phyloP scores from a whole-genome alignment of 2,113 vertebrate species.

The Eolophus roseicapilla region DNA sequence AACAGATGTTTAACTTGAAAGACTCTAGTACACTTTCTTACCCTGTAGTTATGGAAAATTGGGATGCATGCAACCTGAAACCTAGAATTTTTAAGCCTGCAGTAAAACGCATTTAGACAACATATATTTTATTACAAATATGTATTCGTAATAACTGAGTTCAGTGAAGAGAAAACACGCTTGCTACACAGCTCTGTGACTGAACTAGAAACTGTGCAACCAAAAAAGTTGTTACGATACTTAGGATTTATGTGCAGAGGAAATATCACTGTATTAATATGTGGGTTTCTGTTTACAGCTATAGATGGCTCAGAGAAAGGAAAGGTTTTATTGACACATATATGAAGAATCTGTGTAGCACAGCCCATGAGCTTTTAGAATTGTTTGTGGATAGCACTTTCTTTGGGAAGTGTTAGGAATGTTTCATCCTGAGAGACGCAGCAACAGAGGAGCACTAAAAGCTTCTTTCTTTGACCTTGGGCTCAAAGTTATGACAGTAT shows the following conservation, averaged over 20 bases:
- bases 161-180: not conserved
- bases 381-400: not conserved
- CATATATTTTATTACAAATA: not conserved
- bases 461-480: not conserved
- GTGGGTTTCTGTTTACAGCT: not conserved
- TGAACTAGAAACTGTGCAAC: not conserved
- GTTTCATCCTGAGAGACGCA: not conserved
- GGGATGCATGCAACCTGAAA: not conserved
- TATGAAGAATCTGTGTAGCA: not conserved
- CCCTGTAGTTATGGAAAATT: not conserved
- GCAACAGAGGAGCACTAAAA: not conserved
- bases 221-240: not conserved
- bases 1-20: conserved; percentile 58
- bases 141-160: not conserved
- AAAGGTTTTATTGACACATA: not conserved
- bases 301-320: not conserved
- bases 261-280: not conserved
- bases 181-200: not conserved
- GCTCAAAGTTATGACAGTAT: not conserved
- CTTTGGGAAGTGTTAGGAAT: not conserved
- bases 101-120: not conserved
- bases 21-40: not conserved
- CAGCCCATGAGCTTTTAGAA: not conserved
- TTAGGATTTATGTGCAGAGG: not conserved
- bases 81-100: not conserved